Base-by-base conservation (phyloP, 2,888 invertebrate species). In the Cerceris ruficornis region DNA sequence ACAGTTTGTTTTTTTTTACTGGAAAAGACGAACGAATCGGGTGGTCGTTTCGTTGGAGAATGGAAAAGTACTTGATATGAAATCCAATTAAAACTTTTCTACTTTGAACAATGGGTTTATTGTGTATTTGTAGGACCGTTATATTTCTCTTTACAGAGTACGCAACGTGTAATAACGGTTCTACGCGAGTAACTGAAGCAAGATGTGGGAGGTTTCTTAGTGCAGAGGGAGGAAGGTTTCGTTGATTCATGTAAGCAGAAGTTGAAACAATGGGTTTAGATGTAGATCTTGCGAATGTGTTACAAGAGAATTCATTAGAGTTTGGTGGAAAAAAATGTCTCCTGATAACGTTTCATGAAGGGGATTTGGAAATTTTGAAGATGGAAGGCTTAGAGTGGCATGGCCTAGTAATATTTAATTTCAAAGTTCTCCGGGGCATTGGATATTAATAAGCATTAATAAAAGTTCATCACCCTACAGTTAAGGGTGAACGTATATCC, bases 41-140 rank as follows among this genome's bases (percentile, higher is more conserved):
- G 52, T 14, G n/a, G 14, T 7, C 52, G 14, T 52, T 52, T 7
- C n/a, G 43, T 6, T 13, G 28, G 13, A 41, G n/a, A 28, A 61
- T 67, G 61, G 71, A 59, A 72, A 39, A 43, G 28, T 28, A 50
- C 59, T 62, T 60, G 67, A 59, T 60, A 61, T 14, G 54, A 43
- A 67, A 81, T 71, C 76, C 72, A 83, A 84, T 83, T 83, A 82
- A 69, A 82, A 66, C 28, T 82, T 82, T 68, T 49, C 49, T 64
- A 67, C 75, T 77, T 58, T 58, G 64, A 80, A 84, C 83, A 85
- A 84, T 85, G 73, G 76, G 69, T 83, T 85, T 83, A 83, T 84
- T 77, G 77, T 77, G 59, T 72, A 69, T 72, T 75, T 71, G 59
- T 61, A 52, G 69, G 62, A 73, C 74, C 62, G 68, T 75, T 81